These are phyloP conservation scores for Sylvia atricapilla DNA, from an alignment of 2,113 vertebrate genomes.

Conservation along the genomic window DNA sequence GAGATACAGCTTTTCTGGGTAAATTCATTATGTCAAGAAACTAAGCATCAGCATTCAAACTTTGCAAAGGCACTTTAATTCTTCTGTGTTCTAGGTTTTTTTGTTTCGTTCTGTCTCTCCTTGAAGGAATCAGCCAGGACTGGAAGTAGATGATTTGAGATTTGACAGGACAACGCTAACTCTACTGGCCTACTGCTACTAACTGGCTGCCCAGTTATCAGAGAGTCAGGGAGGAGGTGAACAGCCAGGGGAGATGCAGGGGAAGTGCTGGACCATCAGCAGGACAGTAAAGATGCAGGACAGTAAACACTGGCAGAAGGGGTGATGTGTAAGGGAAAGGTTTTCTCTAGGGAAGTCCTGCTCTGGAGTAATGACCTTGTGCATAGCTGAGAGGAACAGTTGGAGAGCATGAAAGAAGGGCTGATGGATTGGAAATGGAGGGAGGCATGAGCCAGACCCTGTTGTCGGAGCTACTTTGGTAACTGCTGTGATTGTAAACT, in stretches of 20 bases:
- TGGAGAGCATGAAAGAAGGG: not conserved
- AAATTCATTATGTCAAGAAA: not conserved
- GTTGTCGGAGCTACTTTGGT: not conserved
- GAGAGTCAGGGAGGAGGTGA: not conserved
- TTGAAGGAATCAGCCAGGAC: not conserved
- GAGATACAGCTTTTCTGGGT: not conserved
- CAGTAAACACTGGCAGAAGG: not conserved
- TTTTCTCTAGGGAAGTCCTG: not conserved
- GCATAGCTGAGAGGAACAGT: not conserved
- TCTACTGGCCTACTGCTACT: not conserved
- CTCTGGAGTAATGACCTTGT: not conserved
- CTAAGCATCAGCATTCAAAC: not conserved
- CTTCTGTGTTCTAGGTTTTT: not conserved
- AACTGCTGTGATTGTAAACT: not conserved
- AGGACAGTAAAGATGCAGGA: not conserved
- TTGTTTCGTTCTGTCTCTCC: not conserved
- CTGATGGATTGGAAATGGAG: not conserved
- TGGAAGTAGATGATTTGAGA: not conserved
- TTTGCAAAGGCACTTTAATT: slow-evolving; percentile 1
- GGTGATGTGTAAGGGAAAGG: not conserved
- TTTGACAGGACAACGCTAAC: not conserved
- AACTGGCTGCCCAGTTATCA: not conserved
- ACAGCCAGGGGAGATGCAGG: accelerated
- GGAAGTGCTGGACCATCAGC: accelerated
- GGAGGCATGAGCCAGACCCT: not conserved